These are phyloP conservation scores for Cephalophus harveyi DNA, from an alignment of 2,113 vertebrate species.

Conservation along the genomic window DNA sequence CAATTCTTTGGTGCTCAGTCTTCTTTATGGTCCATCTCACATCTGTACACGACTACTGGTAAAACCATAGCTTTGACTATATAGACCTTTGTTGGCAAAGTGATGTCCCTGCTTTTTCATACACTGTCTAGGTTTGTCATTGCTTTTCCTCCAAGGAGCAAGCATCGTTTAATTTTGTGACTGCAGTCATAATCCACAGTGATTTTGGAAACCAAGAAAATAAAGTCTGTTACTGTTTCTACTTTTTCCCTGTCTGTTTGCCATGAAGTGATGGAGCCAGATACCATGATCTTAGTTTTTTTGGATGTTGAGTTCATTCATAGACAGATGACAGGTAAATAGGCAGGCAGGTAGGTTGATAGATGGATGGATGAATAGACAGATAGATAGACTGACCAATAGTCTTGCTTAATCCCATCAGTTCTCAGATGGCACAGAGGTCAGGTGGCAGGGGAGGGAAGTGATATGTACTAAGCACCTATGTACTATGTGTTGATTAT, in stretches of 20 bases:
- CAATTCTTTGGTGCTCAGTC: not conserved
- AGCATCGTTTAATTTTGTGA: rapidly evolving
- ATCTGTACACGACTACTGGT: rapidly evolving
- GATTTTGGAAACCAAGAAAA: not conserved
- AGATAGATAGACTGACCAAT: not conserved
- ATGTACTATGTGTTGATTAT: not conserved
- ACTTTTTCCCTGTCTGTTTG: not conserved
- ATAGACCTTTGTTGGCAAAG: not conserved
- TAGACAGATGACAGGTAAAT: not conserved
- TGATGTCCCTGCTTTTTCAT: not conserved
- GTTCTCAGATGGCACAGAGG: not conserved
- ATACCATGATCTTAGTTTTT: not conserved
- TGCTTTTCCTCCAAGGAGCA: not conserved
- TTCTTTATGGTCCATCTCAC: not conserved
- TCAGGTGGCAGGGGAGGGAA: not conserved
- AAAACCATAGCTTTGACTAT: not conserved
- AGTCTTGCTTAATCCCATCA: not conserved
- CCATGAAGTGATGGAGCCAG: not conserved
- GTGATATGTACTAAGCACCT: not conserved
- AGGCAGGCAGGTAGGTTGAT: not conserved
- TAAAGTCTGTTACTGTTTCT: not conserved
- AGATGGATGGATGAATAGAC: not conserved
- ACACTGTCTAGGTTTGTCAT: not conserved
- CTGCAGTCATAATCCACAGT: not conserved
- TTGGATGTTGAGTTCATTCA: not conserved